phyloP scores from a whole-genome alignment of 2,888 invertebrate genomes.

The Panopea generosa region DNA sequence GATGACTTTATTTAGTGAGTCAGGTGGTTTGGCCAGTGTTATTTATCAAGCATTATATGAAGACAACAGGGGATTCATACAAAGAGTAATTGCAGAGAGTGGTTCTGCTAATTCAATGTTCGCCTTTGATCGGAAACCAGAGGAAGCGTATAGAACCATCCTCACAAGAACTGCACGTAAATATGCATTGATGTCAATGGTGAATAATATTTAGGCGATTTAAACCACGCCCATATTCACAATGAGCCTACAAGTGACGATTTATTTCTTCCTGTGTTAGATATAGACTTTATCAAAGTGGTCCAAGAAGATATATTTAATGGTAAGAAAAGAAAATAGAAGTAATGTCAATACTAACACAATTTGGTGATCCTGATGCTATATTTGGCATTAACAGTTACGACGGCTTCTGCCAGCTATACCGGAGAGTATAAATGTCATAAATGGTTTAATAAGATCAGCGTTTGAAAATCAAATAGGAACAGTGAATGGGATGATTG shows the following conservation, averaged over 20 bases:
- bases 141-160: not conserved
- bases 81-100: constrained; percentile 25
- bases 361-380: constrained; percentile 18
- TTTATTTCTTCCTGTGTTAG: constrained; percentile 6
- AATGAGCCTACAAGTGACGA: not conserved
- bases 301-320: constrained; percentile 5
- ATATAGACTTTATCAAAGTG: constrained; percentile 25
- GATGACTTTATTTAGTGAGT: constrained; percentile 31
- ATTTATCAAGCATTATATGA: constrained; percentile 31
- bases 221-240: not conserved
- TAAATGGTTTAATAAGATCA: not conserved
- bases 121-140: constrained; percentile 1
- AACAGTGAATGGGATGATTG: not conserved
- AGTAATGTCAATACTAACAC: not conserved
- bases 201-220: constrained; percentile 8
- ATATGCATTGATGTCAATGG: not conserved
- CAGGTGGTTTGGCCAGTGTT: constrained; percentile 27
- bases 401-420: not conserved
- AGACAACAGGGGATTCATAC: constrained; percentile 16
- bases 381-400: constrained; percentile 24
- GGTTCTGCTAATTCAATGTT: constrained; percentile 14
- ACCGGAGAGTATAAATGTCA: not conserved
- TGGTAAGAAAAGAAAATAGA: not conserved
- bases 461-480: not conserved
- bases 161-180: not conserved